A percentile compares a stretch with the other conserved stretches of the same genome.
phyloP scores from a whole-genome alignment of 2,797 vertebrate species.

The Clarias pachynema region DNA sequence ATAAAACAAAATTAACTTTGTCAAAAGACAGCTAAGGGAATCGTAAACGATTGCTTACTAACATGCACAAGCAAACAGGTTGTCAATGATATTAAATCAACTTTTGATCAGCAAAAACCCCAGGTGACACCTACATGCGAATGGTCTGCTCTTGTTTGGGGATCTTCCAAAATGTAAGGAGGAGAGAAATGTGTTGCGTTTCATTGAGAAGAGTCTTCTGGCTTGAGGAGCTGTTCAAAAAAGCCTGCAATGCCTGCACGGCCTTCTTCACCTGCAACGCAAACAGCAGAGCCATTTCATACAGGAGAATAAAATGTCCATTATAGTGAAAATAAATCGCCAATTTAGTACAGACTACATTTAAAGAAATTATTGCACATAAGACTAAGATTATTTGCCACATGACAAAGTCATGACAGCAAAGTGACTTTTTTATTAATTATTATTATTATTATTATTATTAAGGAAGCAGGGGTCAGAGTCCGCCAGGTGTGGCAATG shows the following conservation, averaged over 20 bases:
- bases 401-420: too few species aligned
- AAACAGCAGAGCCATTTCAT: background rate
- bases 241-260: constrained; percentile 76
- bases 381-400: too few species aligned
- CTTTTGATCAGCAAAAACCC: background rate
- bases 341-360: background rate
- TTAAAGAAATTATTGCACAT: background rate
- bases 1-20: too few species aligned
- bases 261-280: constrained; percentile 81
- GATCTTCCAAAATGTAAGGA: constrained; percentile 85
- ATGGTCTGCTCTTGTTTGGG: constrained; percentile 74
- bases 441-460: too few species aligned
- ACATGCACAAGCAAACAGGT: background rate
- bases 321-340: background rate
- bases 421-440: too few species aligned
- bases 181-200: constrained; percentile 73
- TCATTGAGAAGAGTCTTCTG: constrained; percentile 74
- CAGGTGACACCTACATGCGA: constrained; percentile 78
- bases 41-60: background rate
- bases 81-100: background rate
- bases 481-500: too few species aligned
- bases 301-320: background rate
- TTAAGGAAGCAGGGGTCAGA: too few species aligned
- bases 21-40: background rate
- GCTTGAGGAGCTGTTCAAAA: constrained; percentile 70